Evolutionary conservation across 2,797 vertebrate species (phyloP).

Genomic region (Eulemur coronatus): DNA sequence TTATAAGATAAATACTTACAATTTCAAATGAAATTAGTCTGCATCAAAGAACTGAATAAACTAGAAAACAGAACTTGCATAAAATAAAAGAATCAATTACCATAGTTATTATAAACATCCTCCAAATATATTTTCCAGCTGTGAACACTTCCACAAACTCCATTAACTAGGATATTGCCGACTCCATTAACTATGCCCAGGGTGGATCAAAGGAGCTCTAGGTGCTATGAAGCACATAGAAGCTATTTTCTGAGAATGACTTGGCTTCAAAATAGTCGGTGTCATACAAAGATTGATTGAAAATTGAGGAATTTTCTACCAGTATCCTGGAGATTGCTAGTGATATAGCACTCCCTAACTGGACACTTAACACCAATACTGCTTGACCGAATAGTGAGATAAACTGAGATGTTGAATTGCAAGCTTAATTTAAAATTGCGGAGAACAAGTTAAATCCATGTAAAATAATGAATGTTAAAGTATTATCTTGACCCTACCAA

Average conservation of each 20-base stretch:
- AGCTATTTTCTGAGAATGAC: neutral
- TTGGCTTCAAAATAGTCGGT: neutral
- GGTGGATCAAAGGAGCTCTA: neutral
- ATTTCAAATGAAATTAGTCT: slow-evolving; percentile 18
- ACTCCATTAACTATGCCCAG: neutral
- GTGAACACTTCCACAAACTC: neutral
- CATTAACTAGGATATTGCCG: neutral
- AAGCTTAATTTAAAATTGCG: neutral
- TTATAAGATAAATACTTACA: slow-evolving; percentile 53
- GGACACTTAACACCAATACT: neutral
- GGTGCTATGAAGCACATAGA: neutral
- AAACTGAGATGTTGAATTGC: neutral
- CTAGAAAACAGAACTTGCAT: slow-evolving; percentile 6
- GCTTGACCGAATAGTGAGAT: neutral
- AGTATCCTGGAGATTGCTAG: neutral
- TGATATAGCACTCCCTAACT: neutral
- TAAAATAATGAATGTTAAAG: neutral
- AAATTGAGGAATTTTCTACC: neutral
- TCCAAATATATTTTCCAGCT: slow-evolving; percentile 32
- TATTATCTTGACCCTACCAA: neutral
- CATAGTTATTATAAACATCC: slow-evolving; percentile 9
- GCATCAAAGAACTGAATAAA: slow-evolving; percentile 35
- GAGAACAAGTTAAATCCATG: neutral
- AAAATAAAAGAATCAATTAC: slow-evolving; percentile 50
- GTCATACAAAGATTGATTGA: neutral